Percentiles rank a stretch among this genome's conserved stretches.
These are phyloP conservation scores for Lordiphosa clarofinis DNA, from an alignment of 1,140 invertebrate species.

Conservation along the genomic window DNA sequence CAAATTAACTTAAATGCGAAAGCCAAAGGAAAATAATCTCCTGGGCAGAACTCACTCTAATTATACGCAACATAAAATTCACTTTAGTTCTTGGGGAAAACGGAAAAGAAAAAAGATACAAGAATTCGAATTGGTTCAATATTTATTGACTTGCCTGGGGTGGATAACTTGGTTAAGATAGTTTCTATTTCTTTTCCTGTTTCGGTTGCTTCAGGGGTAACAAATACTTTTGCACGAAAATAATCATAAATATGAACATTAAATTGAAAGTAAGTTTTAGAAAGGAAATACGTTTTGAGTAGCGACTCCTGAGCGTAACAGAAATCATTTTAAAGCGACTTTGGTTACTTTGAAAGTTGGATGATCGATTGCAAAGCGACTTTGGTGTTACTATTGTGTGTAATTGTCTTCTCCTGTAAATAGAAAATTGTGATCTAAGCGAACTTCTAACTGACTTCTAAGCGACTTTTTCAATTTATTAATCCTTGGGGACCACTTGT, in stretches of 20 bases:
- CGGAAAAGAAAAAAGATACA: not conserved
- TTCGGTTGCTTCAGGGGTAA: not conserved
- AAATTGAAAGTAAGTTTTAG: no score
- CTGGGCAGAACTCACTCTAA: conserved; percentile 65
- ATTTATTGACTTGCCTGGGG: conserved; percentile 36
- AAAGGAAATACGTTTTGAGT: no score
- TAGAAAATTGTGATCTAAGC: no score
- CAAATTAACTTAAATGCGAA: conserved; percentile 64
- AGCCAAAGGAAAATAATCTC: conserved; percentile 57
- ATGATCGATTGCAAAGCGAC: no score
- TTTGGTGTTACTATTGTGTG: no score
- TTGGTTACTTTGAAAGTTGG: no score
- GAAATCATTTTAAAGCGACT: no score
- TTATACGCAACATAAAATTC: conserved; percentile 77
- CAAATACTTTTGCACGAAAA: not conserved
- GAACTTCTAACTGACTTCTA: no score
- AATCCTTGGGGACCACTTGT: no score
- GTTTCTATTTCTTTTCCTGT: not conserved
- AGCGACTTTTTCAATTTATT: no score
- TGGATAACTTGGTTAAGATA: not conserved
- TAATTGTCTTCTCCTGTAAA: no score
- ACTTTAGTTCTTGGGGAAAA: conserved; percentile 26
- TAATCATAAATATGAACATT: not conserved
- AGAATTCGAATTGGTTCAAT: conserved; percentile 36
- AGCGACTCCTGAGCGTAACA: no score